Evolutionary conservation across 2,797 vertebrate genomes (phyloP).

Genomic region (Microctenopoma stevenorrisi): DNA sequence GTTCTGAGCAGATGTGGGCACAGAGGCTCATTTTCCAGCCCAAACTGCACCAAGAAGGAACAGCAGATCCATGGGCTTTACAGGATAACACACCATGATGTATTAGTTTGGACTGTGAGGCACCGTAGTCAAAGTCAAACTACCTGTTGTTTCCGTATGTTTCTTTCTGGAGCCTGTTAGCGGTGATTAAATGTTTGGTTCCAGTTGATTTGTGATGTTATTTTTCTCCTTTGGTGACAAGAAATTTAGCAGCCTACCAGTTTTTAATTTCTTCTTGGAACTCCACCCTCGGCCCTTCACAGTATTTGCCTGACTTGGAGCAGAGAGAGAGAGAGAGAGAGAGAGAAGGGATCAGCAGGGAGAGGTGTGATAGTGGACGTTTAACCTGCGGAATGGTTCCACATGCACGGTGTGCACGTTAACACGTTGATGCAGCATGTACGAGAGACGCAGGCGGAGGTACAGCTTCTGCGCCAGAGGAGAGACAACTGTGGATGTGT

Average conservation of each 20-base stretch:
- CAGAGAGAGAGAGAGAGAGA: too few relatives aligned
- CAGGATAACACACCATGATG: slow-evolving; percentile 24
- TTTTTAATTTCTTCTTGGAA: neutral
- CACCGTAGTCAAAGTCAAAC: neutral
- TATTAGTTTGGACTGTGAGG: neutral
- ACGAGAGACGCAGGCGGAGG: slow-evolving; percentile 91
- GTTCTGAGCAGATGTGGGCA: slow-evolving; percentile 75
- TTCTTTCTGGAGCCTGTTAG: neutral
- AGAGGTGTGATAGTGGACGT: slow-evolving; percentile 6
- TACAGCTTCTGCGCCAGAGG: slow-evolving; percentile 92
- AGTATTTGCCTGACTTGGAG: slow-evolving; percentile 8
- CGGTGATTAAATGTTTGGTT: neutral
- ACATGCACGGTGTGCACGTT: neutral
- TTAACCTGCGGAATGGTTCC: slow-evolving; percentile 18
- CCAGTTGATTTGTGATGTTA: neutral
- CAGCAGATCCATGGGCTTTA: slow-evolving; percentile 15
- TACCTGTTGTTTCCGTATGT: neutral
- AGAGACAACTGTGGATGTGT: slow-evolving; percentile 89
- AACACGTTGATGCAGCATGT: slow-evolving; percentile 82
- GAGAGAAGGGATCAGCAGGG: neutral
- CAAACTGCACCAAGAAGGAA: slow-evolving; percentile 35
- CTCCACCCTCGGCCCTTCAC: slow-evolving; percentile 27
- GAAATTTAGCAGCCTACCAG: slow-evolving; percentile 23
- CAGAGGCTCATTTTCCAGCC: slow-evolving; percentile 57
- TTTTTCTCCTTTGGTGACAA: slow-evolving; percentile 21